Evolutionary conservation across 2,888 invertebrate genomes (phyloP).

Genomic region (Apamea monoglypha): DNA sequence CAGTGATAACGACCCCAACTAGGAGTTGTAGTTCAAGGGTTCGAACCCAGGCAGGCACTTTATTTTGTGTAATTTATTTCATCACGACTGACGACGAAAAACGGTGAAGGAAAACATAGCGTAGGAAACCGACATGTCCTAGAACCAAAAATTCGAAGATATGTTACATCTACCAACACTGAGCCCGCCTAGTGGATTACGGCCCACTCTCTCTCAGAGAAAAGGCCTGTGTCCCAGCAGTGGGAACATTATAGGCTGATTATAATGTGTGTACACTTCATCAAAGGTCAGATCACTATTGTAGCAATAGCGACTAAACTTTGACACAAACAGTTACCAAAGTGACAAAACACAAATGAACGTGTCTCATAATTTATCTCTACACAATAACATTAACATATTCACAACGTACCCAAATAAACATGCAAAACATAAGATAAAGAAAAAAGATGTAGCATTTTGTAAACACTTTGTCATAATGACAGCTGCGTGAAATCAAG

Average conservation of each 20-base stretch:
- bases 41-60: not conserved
- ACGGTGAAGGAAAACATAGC: not conserved
- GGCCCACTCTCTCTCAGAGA: not conserved
- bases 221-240: too few relatives aligned
- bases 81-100: not conserved
- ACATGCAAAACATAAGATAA: conserved; percentile 27
- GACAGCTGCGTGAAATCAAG: conserved; percentile 72
- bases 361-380: not conserved
- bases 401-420: conserved; percentile 30
- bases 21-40: not conserved
- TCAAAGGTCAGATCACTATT: not conserved
- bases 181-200: not conserved
- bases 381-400: conserved; percentile 16
- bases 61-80: not conserved
- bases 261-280: not conserved
- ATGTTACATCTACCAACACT: not conserved
- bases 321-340: not conserved
- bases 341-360: not conserved
- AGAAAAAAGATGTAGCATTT: conserved; percentile 64
- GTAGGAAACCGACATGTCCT: not conserved
- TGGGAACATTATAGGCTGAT: not conserved
- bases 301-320: not conserved
- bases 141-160: not conserved
- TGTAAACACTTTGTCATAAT: conserved; percentile 81
- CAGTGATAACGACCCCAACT: not conserved